These are phyloP conservation scores for Caenorhabditis latens DNA, from an alignment of 1,140 invertebrate genomes.

Conservation along the genomic window DNA sequence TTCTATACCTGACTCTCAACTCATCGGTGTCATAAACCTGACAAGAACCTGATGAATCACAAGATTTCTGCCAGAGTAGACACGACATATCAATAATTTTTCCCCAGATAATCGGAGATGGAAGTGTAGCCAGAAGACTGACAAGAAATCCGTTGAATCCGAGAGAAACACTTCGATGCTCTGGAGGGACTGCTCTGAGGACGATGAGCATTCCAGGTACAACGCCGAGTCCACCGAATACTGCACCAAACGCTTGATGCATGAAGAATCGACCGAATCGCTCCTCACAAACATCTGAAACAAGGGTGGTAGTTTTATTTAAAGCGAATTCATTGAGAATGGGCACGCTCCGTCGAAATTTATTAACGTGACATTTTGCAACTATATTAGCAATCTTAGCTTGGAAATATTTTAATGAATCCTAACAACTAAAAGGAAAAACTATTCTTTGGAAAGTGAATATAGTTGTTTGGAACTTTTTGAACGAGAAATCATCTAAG, in stretches of 20 bases:
- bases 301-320: too few species aligned
- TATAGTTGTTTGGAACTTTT: too few species aligned
- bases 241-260: constrained; percentile 67
- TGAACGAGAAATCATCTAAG: too few species aligned
- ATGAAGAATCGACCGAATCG: constrained; percentile 58
- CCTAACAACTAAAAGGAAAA: too few species aligned
- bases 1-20: constrained; percentile 68
- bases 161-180: constrained; percentile 74
- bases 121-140: constrained; percentile 76
- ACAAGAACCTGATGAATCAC: constrained; percentile 77
- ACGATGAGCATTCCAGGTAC: constrained; percentile 76
- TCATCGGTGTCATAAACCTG: constrained; percentile 76
- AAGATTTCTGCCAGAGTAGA: constrained; percentile 76
- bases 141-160: constrained; percentile 77
- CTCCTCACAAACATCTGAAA: constrained; percentile 53
- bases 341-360: too few species aligned
- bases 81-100: constrained; percentile 78
- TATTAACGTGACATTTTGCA: too few species aligned
- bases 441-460: too few species aligned
- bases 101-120: constrained; percentile 78
- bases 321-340: too few species aligned
- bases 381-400: too few species aligned
- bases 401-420: too few species aligned
- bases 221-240: constrained; percentile 74
- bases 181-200: constrained; percentile 76